Percentiles rank a stretch among this genome's conserved stretches.
phyloP scores from a whole-genome alignment of 1,140 invertebrate genomes.

The Nymphalis io region DNA sequence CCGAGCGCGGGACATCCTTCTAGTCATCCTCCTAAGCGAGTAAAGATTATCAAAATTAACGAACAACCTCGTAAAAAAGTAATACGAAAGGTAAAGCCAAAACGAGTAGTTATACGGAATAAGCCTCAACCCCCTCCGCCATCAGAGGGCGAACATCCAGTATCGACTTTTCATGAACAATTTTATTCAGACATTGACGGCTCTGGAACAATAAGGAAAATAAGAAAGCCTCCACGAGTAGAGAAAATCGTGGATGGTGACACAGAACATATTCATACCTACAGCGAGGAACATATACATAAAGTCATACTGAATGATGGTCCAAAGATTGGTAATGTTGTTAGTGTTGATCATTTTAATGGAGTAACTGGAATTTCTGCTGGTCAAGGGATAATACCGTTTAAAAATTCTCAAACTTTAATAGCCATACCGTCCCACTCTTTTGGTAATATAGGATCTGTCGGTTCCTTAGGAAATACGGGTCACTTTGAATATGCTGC shows the following conservation, averaged over 20 bases:
- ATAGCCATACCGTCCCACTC: conserved; percentile 54
- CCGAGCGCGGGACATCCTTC: conserved; percentile 38
- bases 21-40: conserved; percentile 55
- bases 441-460: conserved; percentile 47
- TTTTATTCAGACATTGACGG: conserved; percentile 76
- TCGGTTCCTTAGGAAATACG: conserved; percentile 62
- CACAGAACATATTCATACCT: conserved; percentile 79
- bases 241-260: conserved; percentile 79
- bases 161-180: conserved; percentile 71
- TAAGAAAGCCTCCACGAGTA: conserved; percentile 74
- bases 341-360: conserved; percentile 51
- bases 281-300: conserved; percentile 78
- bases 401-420: conserved; percentile 58
- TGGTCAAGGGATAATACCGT: conserved; percentile 49
- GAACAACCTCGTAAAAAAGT: conserved; percentile 66
- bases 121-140: conserved; percentile 42
- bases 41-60: conserved; percentile 72
- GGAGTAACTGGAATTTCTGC: conserved; percentile 51
- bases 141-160: conserved; percentile 63
- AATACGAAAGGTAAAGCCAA: conserved; percentile 59
- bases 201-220: conserved; percentile 68
- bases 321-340: conserved; percentile 48
- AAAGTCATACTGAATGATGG: conserved; percentile 70
- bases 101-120: conserved; percentile 58
- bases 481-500: conserved; percentile 68